Base-by-base conservation (phyloP, 2,797 vertebrate genomes). In the Picus viridis region DNA sequence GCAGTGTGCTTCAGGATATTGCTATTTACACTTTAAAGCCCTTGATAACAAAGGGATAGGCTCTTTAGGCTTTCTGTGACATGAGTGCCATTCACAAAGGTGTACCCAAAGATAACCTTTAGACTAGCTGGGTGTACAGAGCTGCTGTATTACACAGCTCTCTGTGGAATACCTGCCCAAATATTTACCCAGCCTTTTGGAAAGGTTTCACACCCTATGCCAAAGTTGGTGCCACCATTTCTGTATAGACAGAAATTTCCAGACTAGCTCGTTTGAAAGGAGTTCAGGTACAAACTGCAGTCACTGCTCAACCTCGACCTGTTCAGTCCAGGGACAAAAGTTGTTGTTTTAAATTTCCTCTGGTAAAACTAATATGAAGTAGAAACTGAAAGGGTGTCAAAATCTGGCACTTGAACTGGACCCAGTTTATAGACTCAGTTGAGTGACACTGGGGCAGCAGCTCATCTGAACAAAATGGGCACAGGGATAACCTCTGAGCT, bases 141-240 rank as follows among this genome's bases (percentile, higher is more conserved):
- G 58, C 54, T 87, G 51, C 36, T 59, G 15, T 57, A 72, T 43
- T 12, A 65, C 63, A 72, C 39, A 75, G 6, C n/a, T 88, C 47
- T 39, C 63, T 30, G 20, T 45, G 39, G 34, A 29, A 94, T 53
- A 89, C n/a, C 59, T 89, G 34, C 59, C 57, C 79, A 86, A 88
- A 92, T 92, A 88, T 93, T 93, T 90, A 83, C 56, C 19, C 67
- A 86, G 49, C 24, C 23, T 83, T 92, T 83, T 53, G 59, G 29
- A 32, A 11, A 72, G 47, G 15, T 85, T 92, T 88, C 41, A 54
- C 15, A 45, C 34, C 51, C 47, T 41, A 12, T 57, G 17, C 43
- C n/a, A 29, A 85, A 90, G 53, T 78, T 53, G 87, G n/a, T 26
- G 51, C 27, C 67, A 30, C 54, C 58, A 12, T 8, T 86, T 17